A percentile compares a stretch with the other conserved stretches of the same genome.
These are phyloP conservation scores for Brenthis hecate DNA, from an alignment of 2,888 invertebrate species.

Conservation along the genomic window DNA sequence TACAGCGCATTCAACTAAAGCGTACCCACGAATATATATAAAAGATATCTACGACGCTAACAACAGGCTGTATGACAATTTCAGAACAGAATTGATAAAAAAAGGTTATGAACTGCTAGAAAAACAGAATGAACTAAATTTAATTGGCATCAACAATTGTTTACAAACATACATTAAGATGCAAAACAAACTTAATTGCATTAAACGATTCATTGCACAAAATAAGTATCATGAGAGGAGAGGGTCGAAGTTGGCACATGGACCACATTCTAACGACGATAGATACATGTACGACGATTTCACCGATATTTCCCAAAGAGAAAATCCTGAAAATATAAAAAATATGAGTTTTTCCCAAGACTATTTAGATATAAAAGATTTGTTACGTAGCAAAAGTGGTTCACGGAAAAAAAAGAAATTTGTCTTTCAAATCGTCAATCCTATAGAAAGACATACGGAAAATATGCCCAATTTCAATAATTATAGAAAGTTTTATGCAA, in stretches of 20 bases:
- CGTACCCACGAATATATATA: conserved; percentile 3
- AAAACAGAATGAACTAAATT: background rate
- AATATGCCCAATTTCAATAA: background rate
- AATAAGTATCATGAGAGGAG: background rate
- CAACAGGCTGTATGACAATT: too few species aligned
- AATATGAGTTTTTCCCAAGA: conserved; percentile 34
- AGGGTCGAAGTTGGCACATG: background rate
- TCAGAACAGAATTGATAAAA: background rate
- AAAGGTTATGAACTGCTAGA: conserved; percentile 19
- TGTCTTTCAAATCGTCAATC: conserved; percentile 7
- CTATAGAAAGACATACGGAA: background rate
- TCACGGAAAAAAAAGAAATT: background rate
- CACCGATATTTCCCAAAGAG: background rate
- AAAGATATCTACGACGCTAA: background rate
- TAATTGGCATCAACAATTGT: conserved; percentile 23
- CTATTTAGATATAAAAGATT: conserved; percentile 41
- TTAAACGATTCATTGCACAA: conserved; percentile 16
- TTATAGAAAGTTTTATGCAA: conserved; percentile 10
- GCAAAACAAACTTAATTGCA: conserved; percentile 18
- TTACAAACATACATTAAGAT: background rate
- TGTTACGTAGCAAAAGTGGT: conserved; percentile 25
- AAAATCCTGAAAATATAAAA: background rate
- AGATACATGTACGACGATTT: background rate
- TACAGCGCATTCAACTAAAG: conserved; percentile 2
- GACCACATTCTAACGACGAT: background rate